A percentile compares a stretch with the other conserved stretches of the same genome.
Evolutionary conservation across 2,888 invertebrate species (phyloP).

Genomic region (Philopedon plagiatum): DNA sequence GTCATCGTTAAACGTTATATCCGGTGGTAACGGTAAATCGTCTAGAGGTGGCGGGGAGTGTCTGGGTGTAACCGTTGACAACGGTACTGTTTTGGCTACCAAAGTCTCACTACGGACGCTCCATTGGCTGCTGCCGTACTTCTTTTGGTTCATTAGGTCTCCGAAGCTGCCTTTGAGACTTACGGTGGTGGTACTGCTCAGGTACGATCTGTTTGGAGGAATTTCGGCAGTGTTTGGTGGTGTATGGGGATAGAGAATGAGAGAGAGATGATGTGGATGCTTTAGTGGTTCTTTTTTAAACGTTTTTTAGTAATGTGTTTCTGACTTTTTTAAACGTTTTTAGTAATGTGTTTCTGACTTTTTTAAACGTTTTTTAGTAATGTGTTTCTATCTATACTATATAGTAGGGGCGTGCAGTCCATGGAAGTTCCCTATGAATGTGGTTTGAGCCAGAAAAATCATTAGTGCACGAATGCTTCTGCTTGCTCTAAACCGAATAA

Average conservation of each 20-base stretch:
- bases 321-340: no score
- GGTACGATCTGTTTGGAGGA: slow-evolving; percentile 60
- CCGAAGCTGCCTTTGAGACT: slow-evolving; percentile 72
- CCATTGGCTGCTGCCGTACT: slow-evolving; percentile 80
- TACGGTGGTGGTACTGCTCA: slow-evolving; percentile 62
- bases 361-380: no score
- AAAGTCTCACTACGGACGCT: slow-evolving; percentile 81
- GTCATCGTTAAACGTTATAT: slow-evolving; percentile 59
- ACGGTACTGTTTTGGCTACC: slow-evolving; percentile 80
- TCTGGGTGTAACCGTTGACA: slow-evolving; percentile 79
- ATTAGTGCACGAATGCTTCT: no score
- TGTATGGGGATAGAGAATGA: background rate
- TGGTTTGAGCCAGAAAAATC: no score
- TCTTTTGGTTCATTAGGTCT: slow-evolving; percentile 83
- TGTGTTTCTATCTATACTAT: no score
- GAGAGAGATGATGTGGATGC: background rate
- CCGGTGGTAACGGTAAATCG: slow-evolving; percentile 45
- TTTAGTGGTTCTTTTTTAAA: no score
- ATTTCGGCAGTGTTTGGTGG: background rate
- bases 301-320: no score
- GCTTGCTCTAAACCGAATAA: no score
- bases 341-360: no score
- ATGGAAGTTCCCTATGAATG: no score
- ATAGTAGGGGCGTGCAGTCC: no score
- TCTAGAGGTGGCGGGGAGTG: slow-evolving; percentile 70